phyloP scores from a whole-genome alignment of 1,140 invertebrate genomes.

The Drosophila sp. region DNA sequence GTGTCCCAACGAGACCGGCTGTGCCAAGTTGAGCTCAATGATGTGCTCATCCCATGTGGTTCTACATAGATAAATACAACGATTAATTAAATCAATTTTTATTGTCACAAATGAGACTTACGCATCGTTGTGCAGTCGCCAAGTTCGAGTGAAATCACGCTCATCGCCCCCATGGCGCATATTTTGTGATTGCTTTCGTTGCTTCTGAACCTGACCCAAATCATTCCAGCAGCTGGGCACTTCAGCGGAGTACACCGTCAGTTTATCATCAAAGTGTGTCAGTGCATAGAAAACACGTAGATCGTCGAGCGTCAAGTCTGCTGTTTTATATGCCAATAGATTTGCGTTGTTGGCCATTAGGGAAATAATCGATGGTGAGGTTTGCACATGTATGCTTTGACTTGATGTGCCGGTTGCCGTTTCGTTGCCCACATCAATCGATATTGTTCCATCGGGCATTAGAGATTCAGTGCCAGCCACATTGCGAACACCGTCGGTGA shows the following conservation, averaged over 20 bases:
- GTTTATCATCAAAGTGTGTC: slow-evolving; percentile 87
- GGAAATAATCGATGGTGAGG: slow-evolving; percentile 60
- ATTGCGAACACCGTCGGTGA: slow-evolving; percentile 59
- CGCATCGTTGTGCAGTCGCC: slow-evolving; percentile 93
- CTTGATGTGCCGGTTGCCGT: slow-evolving; percentile 6
- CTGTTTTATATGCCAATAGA: slow-evolving; percentile 86
- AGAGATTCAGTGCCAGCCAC: slow-evolving; percentile 11
- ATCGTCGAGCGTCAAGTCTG: slow-evolving; percentile 86
- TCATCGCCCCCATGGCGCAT: slow-evolving; percentile 91
- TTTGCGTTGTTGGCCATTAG: slow-evolving; percentile 61
- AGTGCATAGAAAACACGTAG: slow-evolving; percentile 87
- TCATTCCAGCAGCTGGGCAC: slow-evolving; percentile 96
- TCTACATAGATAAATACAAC: slow-evolving; percentile 71
- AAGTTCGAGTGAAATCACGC: slow-evolving; percentile 92
- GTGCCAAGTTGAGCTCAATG: slow-evolving; percentile 94
- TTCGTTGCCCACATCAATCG: slow-evolving; percentile 57
- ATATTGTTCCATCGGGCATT: slow-evolving; percentile 26
- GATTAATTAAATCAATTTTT: background rate
- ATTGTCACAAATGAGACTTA: slow-evolving; percentile 77
- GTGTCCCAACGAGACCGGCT: slow-evolving; percentile 91
- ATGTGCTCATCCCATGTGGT: slow-evolving; percentile 96
- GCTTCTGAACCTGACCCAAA: slow-evolving; percentile 94
- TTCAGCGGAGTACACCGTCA: slow-evolving; percentile 91
- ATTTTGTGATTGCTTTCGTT: slow-evolving; percentile 92
- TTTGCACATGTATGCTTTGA: slow-evolving; percentile 55